Evolutionary conservation across 2,888 invertebrate species (phyloP).

Genomic region (Sepioteuthis lessoniana): DNA sequence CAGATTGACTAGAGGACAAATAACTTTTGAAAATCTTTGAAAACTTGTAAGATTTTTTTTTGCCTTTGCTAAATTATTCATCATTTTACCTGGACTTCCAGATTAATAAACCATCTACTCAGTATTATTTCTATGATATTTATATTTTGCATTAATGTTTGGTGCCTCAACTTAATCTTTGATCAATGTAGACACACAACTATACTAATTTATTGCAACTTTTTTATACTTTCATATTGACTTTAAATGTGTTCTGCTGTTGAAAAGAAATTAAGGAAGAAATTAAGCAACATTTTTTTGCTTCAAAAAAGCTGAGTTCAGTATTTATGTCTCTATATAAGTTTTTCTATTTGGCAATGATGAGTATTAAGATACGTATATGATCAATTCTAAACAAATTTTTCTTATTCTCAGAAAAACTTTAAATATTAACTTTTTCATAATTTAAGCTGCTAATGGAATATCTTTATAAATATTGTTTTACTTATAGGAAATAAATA

Average conservation of each 20-base stretch:
- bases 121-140: neutral
- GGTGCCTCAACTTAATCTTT: neutral
- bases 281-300: neutral
- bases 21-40: neutral
- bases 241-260: neutral
- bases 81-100: no score
- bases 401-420: neutral
- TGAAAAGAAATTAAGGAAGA: neutral
- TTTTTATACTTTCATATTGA: neutral
- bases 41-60: neutral
- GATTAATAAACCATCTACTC: neutral
- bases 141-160: neutral
- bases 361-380: neutral
- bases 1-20: slow-evolving; percentile 6
- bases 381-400: neutral
- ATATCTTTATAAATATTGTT: neutral
- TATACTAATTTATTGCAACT: neutral
- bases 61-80: no score
- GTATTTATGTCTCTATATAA: neutral
- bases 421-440: neutral
- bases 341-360: neutral
- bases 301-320: neutral
- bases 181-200: neutral
- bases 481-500: neutral
- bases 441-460: neutral